These are phyloP conservation scores for Psittacula cyanocephala DNA, from an alignment of 2,113 vertebrate genomes.

Conservation along the genomic window DNA sequence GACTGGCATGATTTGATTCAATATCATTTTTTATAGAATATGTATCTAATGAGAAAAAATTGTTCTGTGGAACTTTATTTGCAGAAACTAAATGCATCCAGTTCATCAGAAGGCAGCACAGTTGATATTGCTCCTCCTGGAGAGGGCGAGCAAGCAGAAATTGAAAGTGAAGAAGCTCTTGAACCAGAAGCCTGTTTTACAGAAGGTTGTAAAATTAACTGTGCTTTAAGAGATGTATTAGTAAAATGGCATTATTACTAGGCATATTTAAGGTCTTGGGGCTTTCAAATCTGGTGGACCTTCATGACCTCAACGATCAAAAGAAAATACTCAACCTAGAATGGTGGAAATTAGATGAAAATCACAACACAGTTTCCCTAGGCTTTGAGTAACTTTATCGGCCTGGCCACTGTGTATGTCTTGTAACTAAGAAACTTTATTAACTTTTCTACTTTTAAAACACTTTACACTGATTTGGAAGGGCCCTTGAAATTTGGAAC, in stretches of 20 bases:
- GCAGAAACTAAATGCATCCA: constrained; percentile 84
- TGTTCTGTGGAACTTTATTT: constrained; percentile 73
- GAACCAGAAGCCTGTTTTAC: constrained; percentile 93
- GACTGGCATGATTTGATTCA: constrained; percentile 19
- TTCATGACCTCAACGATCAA: neutral
- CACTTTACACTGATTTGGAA: neutral
- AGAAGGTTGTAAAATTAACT: constrained; percentile 78
- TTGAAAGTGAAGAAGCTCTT: constrained; percentile 84
- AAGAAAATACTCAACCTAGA: neutral
- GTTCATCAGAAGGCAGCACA: constrained; percentile 96
- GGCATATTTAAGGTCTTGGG: neutral
- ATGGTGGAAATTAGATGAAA: neutral
- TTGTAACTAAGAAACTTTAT: neutral
- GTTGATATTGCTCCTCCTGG: constrained; percentile 82
- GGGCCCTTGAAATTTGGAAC: neutral
- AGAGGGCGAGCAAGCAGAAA: constrained; percentile 83
- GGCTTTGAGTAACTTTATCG: neutral
- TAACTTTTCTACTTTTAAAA: neutral
- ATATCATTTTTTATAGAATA: neutral
- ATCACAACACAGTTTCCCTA: neutral
- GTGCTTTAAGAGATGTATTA: neutral
- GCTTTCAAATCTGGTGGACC: neutral
- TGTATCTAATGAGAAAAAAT: constrained; percentile 8
- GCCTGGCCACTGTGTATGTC: neutral
- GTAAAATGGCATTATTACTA: neutral